phyloP scores from a whole-genome alignment of 2,113 vertebrate genomes.

The Macrotis lagotis region DNA sequence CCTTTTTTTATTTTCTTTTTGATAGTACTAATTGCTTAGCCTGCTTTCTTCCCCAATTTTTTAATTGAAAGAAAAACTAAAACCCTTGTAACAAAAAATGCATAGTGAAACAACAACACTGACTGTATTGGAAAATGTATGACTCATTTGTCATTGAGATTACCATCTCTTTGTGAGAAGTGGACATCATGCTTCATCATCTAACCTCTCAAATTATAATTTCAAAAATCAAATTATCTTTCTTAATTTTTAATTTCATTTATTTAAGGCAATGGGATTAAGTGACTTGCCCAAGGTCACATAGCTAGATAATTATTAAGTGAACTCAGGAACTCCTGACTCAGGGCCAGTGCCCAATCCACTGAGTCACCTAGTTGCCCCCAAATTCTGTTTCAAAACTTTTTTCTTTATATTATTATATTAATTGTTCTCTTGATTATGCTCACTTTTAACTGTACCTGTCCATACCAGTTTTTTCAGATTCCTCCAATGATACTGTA shows the following conservation, averaged over 20 bases:
- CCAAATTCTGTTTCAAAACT: too few species aligned
- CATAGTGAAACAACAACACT: too few species aligned
- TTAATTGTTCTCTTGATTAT: neutral
- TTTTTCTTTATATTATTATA: neutral
- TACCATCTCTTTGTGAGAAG: neutral
- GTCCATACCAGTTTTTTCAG: neutral
- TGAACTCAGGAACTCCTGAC: too few species aligned
- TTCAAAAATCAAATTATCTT: too few species aligned
- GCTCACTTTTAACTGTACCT: neutral
- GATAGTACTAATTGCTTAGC: neutral
- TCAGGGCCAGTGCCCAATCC: too few species aligned
- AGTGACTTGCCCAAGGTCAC: too few species aligned
- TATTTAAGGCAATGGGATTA: too few species aligned
- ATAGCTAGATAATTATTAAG: too few species aligned
- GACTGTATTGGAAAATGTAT: neutral
- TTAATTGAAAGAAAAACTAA: neutral
- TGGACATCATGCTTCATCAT: neutral
- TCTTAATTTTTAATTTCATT: too few species aligned
- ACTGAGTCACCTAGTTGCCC: too few species aligned
- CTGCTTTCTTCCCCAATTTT: neutral
- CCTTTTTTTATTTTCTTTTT: neutral
- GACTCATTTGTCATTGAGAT: neutral
- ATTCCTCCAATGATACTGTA: neutral
- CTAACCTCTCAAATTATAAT: neutral
- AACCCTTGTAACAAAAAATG: neutral